Base-by-base conservation (phyloP, 2,888 invertebrate genomes). In the Trissolcus brochymenae region DNA sequence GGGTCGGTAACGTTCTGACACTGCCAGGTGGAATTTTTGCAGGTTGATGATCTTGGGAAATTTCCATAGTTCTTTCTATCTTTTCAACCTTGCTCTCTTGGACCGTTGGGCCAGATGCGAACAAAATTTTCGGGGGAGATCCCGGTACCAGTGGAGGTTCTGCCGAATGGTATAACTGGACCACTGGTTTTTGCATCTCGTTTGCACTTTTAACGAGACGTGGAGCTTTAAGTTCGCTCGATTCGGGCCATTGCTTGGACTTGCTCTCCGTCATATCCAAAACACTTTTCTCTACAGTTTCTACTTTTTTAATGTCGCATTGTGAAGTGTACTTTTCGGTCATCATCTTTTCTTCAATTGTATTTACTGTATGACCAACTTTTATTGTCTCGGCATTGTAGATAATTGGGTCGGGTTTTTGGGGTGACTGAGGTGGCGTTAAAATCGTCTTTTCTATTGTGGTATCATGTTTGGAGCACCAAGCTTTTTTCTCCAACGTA, bases 71-170 rank as follows among this genome's bases (percentile, higher is more conserved):
- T 81, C 91, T 91, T 82, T 93, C 92, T 79, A 92, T 89, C 76
- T 85, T 87, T 65, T 89, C 90, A 66, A 88, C 82, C 79, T 92
- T 90, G 1, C 92, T 92, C 70, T 90, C 91, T n/a, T 90, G 90
- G 43, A 87, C 84, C 21, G 87, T 82, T 0, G 91, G 90, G 7
- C 92, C 90, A 29, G 92, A 91, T 0, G 92, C 92, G 86, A 91
- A 94, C 50, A 91, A 92, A 7, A 94, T 92, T 88, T 93, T 93
- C 14, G 94, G 93, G 3, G 93, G 93, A 14, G 79, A 65, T 40
- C 93, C 94, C 0, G 93, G 94, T 84, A 93, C 91, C n/a, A 94
- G 76, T n/a, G 67, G 46, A 14, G 80, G 68, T 14, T 75, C 71
- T 4, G 78, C 90, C 9, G 89, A 88, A 53, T 85, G 84, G n/a